These are phyloP conservation scores for Zaprionus capensis DNA, from an alignment of 1,140 invertebrate genomes.

Conservation along the genomic window DNA sequence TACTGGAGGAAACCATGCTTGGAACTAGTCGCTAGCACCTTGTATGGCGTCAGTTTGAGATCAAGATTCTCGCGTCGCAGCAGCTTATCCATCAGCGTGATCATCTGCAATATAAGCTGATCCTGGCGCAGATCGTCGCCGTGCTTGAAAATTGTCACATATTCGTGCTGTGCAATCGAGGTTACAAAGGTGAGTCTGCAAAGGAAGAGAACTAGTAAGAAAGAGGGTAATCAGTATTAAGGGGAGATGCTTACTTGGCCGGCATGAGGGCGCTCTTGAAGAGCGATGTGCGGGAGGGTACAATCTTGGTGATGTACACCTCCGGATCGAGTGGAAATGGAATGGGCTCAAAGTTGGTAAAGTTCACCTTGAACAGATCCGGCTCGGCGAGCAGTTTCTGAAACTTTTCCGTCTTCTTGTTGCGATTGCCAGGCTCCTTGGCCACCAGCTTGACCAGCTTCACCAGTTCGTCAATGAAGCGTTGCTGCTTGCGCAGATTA, in stretches of 20 bases:
- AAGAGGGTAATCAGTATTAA: background rate
- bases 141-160: conserved; percentile 98
- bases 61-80: conserved; percentile 96
- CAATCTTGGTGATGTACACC: conserved; percentile 94
- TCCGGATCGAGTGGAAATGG: conserved; percentile 97
- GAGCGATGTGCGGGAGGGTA: conserved; percentile 94
- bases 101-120: conserved; percentile 98
- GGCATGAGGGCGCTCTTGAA: conserved; percentile 99
- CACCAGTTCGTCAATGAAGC: conserved; percentile 96
- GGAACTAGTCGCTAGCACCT: conserved; percentile 95
- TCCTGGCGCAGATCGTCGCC: conserved; percentile 99
- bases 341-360: conserved; percentile 95
- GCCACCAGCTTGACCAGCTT: conserved; percentile 95
- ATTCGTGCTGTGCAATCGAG: conserved; percentile 91
- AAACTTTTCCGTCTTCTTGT: conserved; percentile 95
- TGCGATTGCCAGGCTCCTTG: conserved; percentile 95
- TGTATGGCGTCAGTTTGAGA: conserved; percentile 97
- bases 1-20: conserved; percentile 99
- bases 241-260: conserved; percentile 87
- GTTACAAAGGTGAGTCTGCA: conserved; percentile 90
- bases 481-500: conserved; percentile 92
- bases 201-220: background rate
- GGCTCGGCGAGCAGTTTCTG: conserved; percentile 92
- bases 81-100: conserved; percentile 99
- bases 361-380: conserved; percentile 94